Base-by-base conservation (phyloP, 64 coral and sea anemone genomes). In the Montipora capricornis region DNA sequence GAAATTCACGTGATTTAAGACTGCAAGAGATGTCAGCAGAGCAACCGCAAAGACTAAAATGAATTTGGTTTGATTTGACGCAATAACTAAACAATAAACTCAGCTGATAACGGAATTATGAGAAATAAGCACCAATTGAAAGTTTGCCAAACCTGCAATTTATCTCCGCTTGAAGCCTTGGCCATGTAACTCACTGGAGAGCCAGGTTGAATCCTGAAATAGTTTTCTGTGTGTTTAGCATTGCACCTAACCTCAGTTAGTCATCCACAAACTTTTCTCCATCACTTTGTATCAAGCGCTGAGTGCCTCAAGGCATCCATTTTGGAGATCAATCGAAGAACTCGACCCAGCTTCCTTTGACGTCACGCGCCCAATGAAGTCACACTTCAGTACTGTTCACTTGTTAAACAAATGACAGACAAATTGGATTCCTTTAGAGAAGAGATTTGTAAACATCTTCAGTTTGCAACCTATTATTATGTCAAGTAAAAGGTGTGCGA, bases 121-220 rank as follows among this genome's bases (percentile, higher is more conserved):
- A 87, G 60, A 92, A 92, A 68, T 79, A 95, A 79, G 79, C 60
- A 91, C 70, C 80, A 67, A 71, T 57, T 68, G 69, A 17, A 48
- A 49, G 6, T 79, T 37, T 71, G 45, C 84, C 93, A 69, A 71
- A 97, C 96, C 89, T 91, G 91, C 73, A 37, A 84, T 71, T 97
- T 80, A 47, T 87, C 91, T 45, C 75, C 64, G 49, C 44, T 92
- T 83, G 52, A 85, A 49, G 89, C 79, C 84, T 94, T 84, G 95
- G 93, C 96, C 96, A 97, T 97, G 57, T 92, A 97, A 84, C 89
- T 79, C 88, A 85, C 90, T 92, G 89, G 87, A 51, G 77, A 90
- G 96, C 78, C 87, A 61, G 73, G 83, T 60, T 62, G 76, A 97
- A 67, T 69, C 81, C 83, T 95, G 62, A 20, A 70, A 78, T 76